These are phyloP conservation scores for Protobothrops mucrosquamatus DNA, from an alignment of 2,113 vertebrate genomes.

Conservation along the genomic window DNA sequence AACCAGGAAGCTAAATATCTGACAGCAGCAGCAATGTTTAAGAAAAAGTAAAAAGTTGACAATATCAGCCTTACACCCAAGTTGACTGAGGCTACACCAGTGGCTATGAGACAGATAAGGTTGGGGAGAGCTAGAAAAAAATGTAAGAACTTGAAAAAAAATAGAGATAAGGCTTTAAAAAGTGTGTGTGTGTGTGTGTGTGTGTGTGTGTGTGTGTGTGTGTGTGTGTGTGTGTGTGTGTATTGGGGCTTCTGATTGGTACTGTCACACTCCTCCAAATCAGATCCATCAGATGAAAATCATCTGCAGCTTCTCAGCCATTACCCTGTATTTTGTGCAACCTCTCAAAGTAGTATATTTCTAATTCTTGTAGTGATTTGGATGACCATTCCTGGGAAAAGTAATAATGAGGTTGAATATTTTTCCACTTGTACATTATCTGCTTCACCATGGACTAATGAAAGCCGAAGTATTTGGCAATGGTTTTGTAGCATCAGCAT, in stretches of 20 bases:
- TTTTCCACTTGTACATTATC: neutral
- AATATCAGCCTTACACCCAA: neutral
- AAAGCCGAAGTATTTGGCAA: neutral
- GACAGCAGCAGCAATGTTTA: neutral
- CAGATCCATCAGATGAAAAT: neutral
- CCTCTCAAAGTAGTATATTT: neutral
- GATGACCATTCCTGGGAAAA: neutral
- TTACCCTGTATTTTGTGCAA: neutral
- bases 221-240: too few species aligned
- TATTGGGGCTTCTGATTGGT: neutral
- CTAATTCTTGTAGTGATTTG: neutral
- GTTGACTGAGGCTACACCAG: neutral
- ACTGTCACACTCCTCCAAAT: neutral
- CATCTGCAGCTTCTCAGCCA: neutral
- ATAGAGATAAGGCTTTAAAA: neutral
- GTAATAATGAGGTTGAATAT: neutral
- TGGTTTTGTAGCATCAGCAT: neutral
- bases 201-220: neutral
- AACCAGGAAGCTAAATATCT: neutral
- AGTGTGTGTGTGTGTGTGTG: neutral
- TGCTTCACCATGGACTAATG: neutral
- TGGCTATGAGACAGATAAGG: neutral
- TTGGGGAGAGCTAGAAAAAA: neutral
- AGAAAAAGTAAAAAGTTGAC: neutral
- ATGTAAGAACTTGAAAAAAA: neutral